Base-by-base conservation (phyloP, 2,797 vertebrate genomes). In the Ctenopoma multispine region DNA sequence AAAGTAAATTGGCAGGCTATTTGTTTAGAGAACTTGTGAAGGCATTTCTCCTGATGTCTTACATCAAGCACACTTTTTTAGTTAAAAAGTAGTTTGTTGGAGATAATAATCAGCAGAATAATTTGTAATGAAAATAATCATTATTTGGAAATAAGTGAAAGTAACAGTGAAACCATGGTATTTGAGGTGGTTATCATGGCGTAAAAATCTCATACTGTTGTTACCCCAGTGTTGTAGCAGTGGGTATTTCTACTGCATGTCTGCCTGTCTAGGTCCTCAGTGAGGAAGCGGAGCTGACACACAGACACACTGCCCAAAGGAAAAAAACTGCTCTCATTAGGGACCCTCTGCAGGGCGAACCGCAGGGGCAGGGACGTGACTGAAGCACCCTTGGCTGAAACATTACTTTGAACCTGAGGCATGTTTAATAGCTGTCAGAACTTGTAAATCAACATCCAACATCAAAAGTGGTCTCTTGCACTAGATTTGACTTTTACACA, bases 341-440 rank as follows among this genome's bases (percentile, higher is more conserved):
- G 48, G 66, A 59, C 53, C 51, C 56, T 77, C 34, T 41, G 59
- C 57, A 63, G 73, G 60, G 59, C 15, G 17, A 70, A 61, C 56
- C 3, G 14, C 47, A 63, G 49, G 61, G 65, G 36, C 61, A 67
- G 40, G 47, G 58, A 73, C 11, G 20, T 55, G 48, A 73, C 72
- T 54, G 17, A 68, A 61, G 63, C 65, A 81, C 75, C 59, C 62
- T 64, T 31, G 49, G 72, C 55, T 72, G 61, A 68, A 83, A 69
- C 68, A 72, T 34, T 27, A 70, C 79, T 84, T 84, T 82, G 71
- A 86, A 85, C 75, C 76, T 59, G 67, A 74, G 67, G 69, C 69
- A 36, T 75, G 49, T 78, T 84, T 81, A 87, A 88, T 82, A 74
- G 78, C 78, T 75, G 75, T 86, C 83, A 83, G 82, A 84, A 73